Base-by-base conservation (phyloP, 2,113 vertebrate genomes). In the Xenus cinereus region DNA sequence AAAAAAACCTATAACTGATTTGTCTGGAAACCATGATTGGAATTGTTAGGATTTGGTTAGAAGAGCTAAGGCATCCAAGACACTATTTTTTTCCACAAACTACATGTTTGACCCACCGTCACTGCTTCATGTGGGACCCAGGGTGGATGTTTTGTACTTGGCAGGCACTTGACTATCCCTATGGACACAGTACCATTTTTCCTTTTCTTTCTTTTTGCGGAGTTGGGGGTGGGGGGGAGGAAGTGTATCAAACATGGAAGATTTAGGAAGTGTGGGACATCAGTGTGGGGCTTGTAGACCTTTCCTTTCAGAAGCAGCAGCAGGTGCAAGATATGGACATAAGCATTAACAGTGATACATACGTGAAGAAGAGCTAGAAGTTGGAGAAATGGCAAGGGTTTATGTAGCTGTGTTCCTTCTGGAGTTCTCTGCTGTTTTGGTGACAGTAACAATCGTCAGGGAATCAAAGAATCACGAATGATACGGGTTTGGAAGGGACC, bases 61-160 rank as follows among this genome's bases (percentile, higher is more conserved):
- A 78, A 64, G 18, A 64, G 5, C 11, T 43, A n/a, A 78, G 30
- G 30, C 9, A 32, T 12, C 41, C 48, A 54, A 73, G 8, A 37
- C 37, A 37, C 35, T 41, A 33, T 12, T 37, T 54, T 73, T 50
- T 50, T 53, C 4, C n/a, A 18, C 28, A 35, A 51, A 71, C 37
- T 32, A 27, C 21, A 30, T 0, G 0, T 48, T 75, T 75, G 18
- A 62, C 41, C 7, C 35, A 80, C 26, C 7, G 18, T 37, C 28
- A 9, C n/a, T 83, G 21, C 16, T 83, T 60, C 39, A 45, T 1
- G 1, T 39, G 17, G 13, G 27, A 56, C 7, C 9, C 24, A 33
- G 45, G 19, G 20, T 35, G 22, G 7, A 53, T 68, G 39, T 48
- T 68, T 89, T 53, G 8, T n/a, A 24, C 81, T 67, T 77, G 75